Evolutionary conservation across 2,113 vertebrate species (phyloP).

Genomic region (Hippocampus guttulatus): DNA sequence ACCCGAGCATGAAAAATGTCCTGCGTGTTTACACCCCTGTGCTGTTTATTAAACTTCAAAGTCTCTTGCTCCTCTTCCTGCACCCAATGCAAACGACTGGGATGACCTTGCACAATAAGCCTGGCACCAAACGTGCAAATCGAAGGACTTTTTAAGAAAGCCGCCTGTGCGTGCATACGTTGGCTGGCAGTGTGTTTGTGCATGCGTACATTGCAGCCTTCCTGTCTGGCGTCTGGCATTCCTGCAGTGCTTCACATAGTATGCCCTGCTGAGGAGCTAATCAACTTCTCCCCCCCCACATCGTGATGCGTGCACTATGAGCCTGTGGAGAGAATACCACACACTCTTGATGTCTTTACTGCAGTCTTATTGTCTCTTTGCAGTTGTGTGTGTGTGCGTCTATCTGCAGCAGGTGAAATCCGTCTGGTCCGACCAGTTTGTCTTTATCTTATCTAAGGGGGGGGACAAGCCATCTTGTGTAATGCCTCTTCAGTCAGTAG

Average conservation of each 20-base stretch:
- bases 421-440: conserved; percentile 40
- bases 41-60: too few relatives aligned
- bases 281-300: background rate
- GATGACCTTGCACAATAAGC: background rate
- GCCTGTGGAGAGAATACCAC: background rate
- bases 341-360: background rate
- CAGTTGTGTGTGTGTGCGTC: background rate
- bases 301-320: background rate
- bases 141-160: too few relatives aligned
- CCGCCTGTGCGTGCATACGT: background rate
- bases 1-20: too few relatives aligned
- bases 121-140: too few relatives aligned
- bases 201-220: conserved; percentile 9
- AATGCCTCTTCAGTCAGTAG: background rate
- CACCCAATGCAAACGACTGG: background rate
- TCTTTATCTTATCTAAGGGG: conserved; percentile 3
- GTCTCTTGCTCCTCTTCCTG: background rate
- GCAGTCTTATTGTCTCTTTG: background rate
- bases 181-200: background rate
- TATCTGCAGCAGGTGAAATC: conserved; percentile 44
- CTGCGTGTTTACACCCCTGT: too few relatives aligned
- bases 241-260: conserved; percentile 34
- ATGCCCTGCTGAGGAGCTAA: conserved; percentile 24
- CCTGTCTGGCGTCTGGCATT: conserved; percentile 43
- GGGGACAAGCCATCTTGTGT: background rate